Evolutionary conservation across 2,113 vertebrate genomes (phyloP).

Genomic region (Hydrolagus affinis): DNA sequence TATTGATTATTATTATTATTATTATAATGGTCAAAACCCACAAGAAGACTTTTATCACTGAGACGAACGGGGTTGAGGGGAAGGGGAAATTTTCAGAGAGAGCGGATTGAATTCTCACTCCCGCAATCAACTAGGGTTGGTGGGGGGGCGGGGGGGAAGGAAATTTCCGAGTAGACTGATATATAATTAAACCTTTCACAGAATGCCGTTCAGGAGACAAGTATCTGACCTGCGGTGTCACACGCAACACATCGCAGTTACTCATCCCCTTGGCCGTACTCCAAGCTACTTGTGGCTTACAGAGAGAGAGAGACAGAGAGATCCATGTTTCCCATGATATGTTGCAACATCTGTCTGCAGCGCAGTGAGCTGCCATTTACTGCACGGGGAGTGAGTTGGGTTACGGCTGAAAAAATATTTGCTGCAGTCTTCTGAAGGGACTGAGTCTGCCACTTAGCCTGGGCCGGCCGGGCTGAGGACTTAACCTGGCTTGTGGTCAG

Average conservation of each 20-base stretch:
- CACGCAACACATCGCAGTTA: neutral
- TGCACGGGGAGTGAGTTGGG: neutral
- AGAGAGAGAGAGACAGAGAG: too few species aligned
- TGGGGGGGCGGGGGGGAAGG: neutral
- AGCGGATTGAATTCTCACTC: neutral
- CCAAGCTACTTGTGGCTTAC: neutral
- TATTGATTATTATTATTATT: too few species aligned
- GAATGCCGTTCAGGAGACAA: neutral
- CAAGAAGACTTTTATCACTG: too few species aligned
- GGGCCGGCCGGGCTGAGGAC: neutral
- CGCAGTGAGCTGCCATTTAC: conserved; percentile 6
- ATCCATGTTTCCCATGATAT: neutral
- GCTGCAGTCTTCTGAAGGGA: neutral
- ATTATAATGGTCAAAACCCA: too few species aligned
- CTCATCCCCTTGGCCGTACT: neutral
- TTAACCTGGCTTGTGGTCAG: neutral
- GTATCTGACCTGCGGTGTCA: neutral
- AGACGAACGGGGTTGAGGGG: too few species aligned
- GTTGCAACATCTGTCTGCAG: conserved; percentile 22
- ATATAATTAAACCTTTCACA: conserved; percentile 12
- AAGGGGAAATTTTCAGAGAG: too few species aligned
- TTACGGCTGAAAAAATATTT: neutral
- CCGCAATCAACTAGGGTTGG: neutral
- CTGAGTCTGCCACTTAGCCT: neutral
- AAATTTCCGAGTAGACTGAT: neutral